A percentile compares a stretch with the other conserved stretches of the same genome.
phyloP scores from a whole-genome alignment of 1,140 invertebrate genomes.

The Megalonaias nervosa region DNA sequence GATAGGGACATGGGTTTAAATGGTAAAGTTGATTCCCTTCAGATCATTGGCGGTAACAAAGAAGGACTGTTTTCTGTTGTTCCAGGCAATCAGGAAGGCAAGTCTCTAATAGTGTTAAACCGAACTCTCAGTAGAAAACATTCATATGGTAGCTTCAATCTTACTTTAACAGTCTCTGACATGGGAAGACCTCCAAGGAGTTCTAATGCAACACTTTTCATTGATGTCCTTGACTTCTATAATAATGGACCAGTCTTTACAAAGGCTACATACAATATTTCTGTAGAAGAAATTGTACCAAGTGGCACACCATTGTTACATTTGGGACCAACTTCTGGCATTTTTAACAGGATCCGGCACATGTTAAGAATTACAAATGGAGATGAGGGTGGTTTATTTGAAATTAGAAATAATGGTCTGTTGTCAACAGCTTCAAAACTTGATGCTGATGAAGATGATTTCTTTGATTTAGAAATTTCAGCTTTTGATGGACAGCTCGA shows the following conservation, averaged over 20 bases:
- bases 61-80: conserved; percentile 85
- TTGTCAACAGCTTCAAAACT: conserved; percentile 81
- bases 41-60: conserved; percentile 86
- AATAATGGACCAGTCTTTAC: conserved; percentile 92
- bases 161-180: conserved; percentile 89
- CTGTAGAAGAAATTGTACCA: conserved; percentile 90
- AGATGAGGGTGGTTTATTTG: conserved; percentile 58
- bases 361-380: conserved; percentile 80
- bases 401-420: conserved; percentile 79
- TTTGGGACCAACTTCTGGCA: conserved; percentile 74
- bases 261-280: conserved; percentile 88
- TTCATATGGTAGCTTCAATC: conserved; percentile 74
- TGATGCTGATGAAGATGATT: conserved; percentile 56
- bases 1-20: conserved; percentile 88
- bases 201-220: conserved; percentile 61
- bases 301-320: conserved; percentile 85
- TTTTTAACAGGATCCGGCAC: conserved; percentile 84
- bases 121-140: conserved; percentile 82
- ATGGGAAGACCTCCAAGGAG: conserved; percentile 81
- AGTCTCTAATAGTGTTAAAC: conserved; percentile 73
- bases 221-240: conserved; percentile 83
- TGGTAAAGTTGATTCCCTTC: conserved; percentile 86
- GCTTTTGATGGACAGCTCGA: conserved; percentile 80
- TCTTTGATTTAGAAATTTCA: conserved; percentile 49
- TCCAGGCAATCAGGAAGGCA: conserved; percentile 72